A percentile compares a stretch with the other conserved stretches of the same genome.
Evolutionary conservation across 2,797 vertebrate species (phyloP).

Genomic region (Anguilla obscura): DNA sequence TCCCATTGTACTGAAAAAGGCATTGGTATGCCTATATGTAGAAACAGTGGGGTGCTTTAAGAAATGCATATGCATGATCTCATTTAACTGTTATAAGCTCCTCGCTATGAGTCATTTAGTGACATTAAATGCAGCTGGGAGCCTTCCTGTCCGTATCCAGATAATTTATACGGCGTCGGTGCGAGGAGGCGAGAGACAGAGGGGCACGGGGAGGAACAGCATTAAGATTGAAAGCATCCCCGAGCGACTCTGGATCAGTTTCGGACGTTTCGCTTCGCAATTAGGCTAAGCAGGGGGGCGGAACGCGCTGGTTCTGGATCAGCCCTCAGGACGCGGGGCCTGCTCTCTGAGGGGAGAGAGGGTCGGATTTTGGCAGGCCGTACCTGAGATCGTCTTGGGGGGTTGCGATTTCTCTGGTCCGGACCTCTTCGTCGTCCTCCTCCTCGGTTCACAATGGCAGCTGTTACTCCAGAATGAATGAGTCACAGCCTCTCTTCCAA

Average conservation of each 20-base stretch:
- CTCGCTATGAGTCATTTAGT: conserved; percentile 44
- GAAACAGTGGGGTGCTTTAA: conserved; percentile 22
- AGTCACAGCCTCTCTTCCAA: conserved; percentile 65
- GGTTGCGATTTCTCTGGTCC: conserved; percentile 64
- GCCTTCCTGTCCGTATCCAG: conserved; percentile 40
- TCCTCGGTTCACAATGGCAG: conserved; percentile 56
- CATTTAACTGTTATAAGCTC: conserved; percentile 49
- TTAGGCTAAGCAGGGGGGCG: not conserved
- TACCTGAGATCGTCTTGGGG: conserved; percentile 72
- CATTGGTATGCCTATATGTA: conserved; percentile 31
- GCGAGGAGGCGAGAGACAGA: not conserved
- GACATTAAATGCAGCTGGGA: conserved; percentile 44
- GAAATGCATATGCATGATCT: conserved; percentile 45
- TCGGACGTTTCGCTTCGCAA: not conserved
- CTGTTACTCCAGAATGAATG: conserved; percentile 54
- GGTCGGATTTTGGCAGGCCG: not conserved
- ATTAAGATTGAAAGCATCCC: conserved; percentile 42
- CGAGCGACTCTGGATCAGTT: conserved; percentile 25
- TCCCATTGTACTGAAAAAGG: conserved; percentile 21
- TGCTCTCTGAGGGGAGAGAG: not conserved
- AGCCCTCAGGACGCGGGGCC: not conserved
- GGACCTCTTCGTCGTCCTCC: conserved; percentile 43
- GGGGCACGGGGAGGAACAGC: conserved; percentile 30
- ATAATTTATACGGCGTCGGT: not conserved
- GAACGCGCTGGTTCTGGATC: not conserved